Percentiles rank a stretch among this genome's conserved stretches.
These are phyloP conservation scores for Melanotus villosus DNA, from an alignment of 2,888 invertebrate species.

Conservation along the genomic window DNA sequence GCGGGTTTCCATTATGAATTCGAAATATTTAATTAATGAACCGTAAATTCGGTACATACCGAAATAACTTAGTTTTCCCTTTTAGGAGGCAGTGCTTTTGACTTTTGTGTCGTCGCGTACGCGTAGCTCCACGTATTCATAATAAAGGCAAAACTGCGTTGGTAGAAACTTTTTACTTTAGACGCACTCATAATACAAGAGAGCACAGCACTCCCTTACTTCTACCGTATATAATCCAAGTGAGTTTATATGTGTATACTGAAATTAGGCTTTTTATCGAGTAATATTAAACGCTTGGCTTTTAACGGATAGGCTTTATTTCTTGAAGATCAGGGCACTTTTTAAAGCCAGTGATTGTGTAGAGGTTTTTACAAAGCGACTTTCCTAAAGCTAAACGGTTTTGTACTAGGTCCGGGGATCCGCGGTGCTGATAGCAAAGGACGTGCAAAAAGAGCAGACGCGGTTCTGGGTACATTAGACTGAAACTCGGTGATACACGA, in stretches of 20 bases:
- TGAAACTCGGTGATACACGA: slow-evolving; percentile 32
- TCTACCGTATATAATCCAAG: background rate
- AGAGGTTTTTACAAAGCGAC: slow-evolving; percentile 31
- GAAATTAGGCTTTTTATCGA: slow-evolving; percentile 15
- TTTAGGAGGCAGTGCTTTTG: no score
- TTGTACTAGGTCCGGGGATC: slow-evolving; percentile 32
- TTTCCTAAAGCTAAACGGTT: slow-evolving; percentile 34
- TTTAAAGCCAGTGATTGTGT: slow-evolving; percentile 31
- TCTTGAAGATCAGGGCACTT: slow-evolving; percentile 20
- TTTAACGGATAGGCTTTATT: slow-evolving; percentile 11
- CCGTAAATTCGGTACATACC: no score
- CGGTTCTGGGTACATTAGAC: slow-evolving; percentile 30
- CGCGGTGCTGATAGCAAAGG: slow-evolving; percentile 31
- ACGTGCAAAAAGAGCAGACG: slow-evolving; percentile 30
- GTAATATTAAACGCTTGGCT: slow-evolving; percentile 11
- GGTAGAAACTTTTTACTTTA: no score
- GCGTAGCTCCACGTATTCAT: no score
- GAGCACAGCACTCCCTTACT: no score
- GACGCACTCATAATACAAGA: no score
- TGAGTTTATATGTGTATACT: slow-evolving; percentile 1
- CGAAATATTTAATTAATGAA: no score
- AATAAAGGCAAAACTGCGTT: no score
- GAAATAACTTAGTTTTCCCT: no score
- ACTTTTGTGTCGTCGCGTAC: no score
- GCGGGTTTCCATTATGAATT: no score